Conservation (phyloP, 2,113 vertebrate genomes). For the Physeter macrocephalus region DNA sequence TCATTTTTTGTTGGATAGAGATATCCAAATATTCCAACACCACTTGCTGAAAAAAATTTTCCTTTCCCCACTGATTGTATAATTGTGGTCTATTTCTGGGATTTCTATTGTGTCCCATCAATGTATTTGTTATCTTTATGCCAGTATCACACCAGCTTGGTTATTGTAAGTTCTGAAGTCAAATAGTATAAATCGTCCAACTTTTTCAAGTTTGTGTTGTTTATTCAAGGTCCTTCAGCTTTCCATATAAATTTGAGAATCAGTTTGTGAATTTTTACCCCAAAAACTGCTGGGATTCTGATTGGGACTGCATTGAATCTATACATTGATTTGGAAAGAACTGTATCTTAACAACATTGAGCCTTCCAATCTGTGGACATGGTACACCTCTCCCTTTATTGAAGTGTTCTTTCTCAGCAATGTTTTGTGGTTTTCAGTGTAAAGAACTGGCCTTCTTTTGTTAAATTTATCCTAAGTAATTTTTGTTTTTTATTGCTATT, state of each 20-base stretch:
- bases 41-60: not conserved
- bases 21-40: not conserved
- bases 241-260: not conserved
- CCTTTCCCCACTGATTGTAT: not conserved
- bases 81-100: not conserved
- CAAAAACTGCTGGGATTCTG: not conserved
- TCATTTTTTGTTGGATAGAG: not conserved
- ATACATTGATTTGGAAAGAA: not conserved
- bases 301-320: not conserved
- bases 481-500: not conserved
- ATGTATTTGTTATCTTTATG: not conserved
- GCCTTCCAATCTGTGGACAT: not conserved
- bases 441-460: not conserved
- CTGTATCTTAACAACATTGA: not conserved
- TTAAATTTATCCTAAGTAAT: not conserved
- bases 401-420: not conserved
- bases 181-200: not conserved
- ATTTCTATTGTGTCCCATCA: not conserved
- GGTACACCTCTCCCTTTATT: no score
- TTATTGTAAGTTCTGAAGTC: not conserved
- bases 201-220: not conserved
- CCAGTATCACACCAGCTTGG: no score
- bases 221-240: not conserved
- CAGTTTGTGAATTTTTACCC: not conserved
- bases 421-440: not conserved